Evolutionary conservation across 2,113 vertebrate genomes (phyloP).

Genomic region (Cyanoramphus novaezelandiae): DNA sequence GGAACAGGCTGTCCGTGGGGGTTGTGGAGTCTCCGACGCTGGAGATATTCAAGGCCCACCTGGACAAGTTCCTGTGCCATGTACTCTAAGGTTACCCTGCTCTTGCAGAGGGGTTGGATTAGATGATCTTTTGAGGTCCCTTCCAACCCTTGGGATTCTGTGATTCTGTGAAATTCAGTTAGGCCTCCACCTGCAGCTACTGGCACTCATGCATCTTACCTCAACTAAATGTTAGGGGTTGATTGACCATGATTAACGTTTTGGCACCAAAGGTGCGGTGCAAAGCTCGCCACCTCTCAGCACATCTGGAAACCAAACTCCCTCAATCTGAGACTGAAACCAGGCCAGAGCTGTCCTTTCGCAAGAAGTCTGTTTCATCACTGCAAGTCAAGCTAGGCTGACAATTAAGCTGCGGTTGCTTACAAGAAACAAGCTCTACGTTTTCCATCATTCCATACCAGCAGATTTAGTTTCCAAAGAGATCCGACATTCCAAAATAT

Average conservation of each 20-base stretch:
- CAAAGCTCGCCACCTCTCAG: background rate
- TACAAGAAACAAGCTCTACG: background rate
- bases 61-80: too few species aligned
- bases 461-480: background rate
- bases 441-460: background rate
- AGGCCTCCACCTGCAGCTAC: background rate
- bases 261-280: rapidly evolving
- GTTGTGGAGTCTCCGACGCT: too few species aligned
- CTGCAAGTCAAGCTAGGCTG: background rate
- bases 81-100: too few species aligned
- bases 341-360: background rate
- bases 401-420: background rate
- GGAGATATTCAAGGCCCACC: too few species aligned
- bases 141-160: too few species aligned
- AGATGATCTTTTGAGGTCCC: too few species aligned
- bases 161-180: background rate
- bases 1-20: too few species aligned
- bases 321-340: background rate
- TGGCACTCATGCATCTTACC: background rate
- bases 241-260: background rate
- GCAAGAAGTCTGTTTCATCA: background rate
- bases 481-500: background rate
- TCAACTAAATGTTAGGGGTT: background rate
- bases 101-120: too few species aligned
- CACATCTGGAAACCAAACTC: too few species aligned